Base-by-base conservation (phyloP, 2,888 invertebrate genomes). In the Hermaeophaga mercurialis region DNA sequence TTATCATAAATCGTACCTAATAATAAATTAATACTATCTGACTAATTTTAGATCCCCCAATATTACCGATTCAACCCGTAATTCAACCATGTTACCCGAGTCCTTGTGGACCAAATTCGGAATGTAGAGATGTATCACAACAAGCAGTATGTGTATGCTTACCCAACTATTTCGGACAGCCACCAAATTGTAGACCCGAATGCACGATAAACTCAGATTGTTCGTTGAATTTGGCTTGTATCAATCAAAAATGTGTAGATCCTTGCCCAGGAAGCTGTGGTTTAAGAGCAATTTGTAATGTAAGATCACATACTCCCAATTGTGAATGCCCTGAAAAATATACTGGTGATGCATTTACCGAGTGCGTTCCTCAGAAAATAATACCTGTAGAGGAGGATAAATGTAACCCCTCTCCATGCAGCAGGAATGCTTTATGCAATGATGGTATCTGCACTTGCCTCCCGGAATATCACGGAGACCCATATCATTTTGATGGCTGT, bases 81-180 rank as follows among this genome's bases (percentile, higher is more conserved):
- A 72, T 77, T 47, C 81, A 84, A 65, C 86, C 86, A 8, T 88
- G 88, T 66, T 78, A 84, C 44, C 91, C 91, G 46, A 87, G 89
- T 24, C 91, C 91, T 0, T 91, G 91, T 70, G 91, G 91, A 14
- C 84, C 90, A 4, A 90, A 91, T 72, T 86, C 89, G 66, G 82
- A 87, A 70, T 92, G 92, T 71, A 84, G 84, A 54, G 86, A 86
- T 68, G 75, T 84, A 48, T 71, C 71, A 46, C 70, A 70, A 63
- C 75, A 69, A 70, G 87, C 88, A 5, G 84, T 87, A 1, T 86
- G 86, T 66, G 80, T 83, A 8, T 86, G 86, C 66, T 70, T 83
- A 28, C 72, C 80, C 1, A 80, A 80, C 49, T 88, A 82, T 70
- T 75, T 81, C 22, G 87, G 86, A 17, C 76, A 78, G 36, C 87